Evolutionary conservation across 1,140 invertebrate species (phyloP), one percentile per base, ranked within the genome.

Genomic region (Cotesia chilonis): DNA sequence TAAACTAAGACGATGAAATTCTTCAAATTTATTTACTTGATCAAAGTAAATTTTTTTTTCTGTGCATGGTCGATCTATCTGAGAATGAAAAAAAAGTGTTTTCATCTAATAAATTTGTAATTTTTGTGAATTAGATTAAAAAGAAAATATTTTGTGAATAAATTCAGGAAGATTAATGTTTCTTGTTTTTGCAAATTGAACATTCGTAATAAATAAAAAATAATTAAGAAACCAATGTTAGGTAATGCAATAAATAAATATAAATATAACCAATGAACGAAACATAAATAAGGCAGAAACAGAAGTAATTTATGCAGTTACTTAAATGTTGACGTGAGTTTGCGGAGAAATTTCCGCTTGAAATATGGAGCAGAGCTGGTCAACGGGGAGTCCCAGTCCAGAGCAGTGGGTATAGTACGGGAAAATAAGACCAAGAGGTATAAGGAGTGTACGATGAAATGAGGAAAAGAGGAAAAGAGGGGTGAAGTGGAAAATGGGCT

Each of bases 281-380:
- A 59, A 20, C 2, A 20, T 28, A n/a, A 47, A 37, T 17, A 51
- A 10, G 7, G 20, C 10, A 47, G 51, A 10, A 38, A 28, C 14
- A 55, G 35, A 28, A 59, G 17, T 47, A 55, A 70, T 70, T 55
- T 14, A 60, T 67, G 55, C 28, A 70, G 36, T 17, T 59, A 70
- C 17, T 57, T 70, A 36, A 55, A 47, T 47, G 17, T 52, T 41
- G 37, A 54, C 57, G 52, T 20, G 36, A 52, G 20, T 9, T 57
- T 6, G 67, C 20, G 12, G 55, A 70, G 63, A 67, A 76, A 78
- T 77, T 47, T 47, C 6, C 75, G 66, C 60, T 55, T 78, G 71
- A 78, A 80, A 77, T 78, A 77, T 77, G 74, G 71, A 74, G 69
- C 36, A 74, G 73, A 71, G 70, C 63, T 65, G 66, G 70, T 72